A percentile compares a stretch with the other conserved stretches of the same genome.
Conservation (phyloP, 2,797 vertebrate genomes). For the Enteromius afrohamiltoni region DNA sequence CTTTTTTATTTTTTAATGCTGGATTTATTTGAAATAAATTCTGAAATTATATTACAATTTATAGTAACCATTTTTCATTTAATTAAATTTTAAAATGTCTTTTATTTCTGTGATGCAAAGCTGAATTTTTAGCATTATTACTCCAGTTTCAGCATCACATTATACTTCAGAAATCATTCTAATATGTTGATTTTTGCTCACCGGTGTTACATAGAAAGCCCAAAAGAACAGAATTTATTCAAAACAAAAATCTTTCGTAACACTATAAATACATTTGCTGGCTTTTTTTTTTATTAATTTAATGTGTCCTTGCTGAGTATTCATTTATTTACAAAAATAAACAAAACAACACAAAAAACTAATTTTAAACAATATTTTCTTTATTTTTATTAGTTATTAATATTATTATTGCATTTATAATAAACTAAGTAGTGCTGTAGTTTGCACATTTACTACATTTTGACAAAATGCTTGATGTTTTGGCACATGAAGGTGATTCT, state of each 20-base stretch:
- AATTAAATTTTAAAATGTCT: neutral
- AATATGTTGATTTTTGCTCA: neutral
- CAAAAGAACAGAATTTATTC: neutral
- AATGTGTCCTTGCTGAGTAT: neutral
- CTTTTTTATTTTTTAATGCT: neutral
- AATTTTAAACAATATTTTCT: no score
- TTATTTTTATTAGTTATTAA: no score
- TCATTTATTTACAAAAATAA: neutral
- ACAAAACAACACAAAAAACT: no score
- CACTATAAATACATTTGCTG: neutral
- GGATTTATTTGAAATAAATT: neutral
- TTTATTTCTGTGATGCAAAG: neutral
- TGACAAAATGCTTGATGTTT: conserved; percentile 33
- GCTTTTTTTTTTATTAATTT: neutral
- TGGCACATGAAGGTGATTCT: conserved; percentile 46
- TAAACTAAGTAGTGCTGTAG: neutral
- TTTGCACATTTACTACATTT: neutral
- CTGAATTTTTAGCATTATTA: neutral
- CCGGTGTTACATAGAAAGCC: neutral
- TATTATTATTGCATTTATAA: no score
- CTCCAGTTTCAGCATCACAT: neutral
- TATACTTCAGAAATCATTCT: neutral
- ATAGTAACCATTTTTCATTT: neutral
- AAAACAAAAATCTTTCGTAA: neutral
- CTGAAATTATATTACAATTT: neutral